These are phyloP conservation scores for Cuculus canorus DNA, from an alignment of 2,797 vertebrate species.

Conservation along the genomic window DNA sequence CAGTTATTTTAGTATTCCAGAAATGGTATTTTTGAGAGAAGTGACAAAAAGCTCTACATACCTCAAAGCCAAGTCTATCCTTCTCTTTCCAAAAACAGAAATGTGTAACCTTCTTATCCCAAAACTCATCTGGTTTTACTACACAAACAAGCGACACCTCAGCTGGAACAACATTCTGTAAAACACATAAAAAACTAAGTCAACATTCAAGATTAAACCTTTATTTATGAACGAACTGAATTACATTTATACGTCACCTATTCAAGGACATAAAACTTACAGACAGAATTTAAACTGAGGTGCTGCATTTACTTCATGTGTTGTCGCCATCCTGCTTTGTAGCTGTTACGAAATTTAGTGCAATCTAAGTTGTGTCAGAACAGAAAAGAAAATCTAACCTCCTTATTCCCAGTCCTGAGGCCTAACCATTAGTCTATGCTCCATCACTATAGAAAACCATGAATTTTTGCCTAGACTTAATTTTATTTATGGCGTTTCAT, in stretches of 20 bases:
- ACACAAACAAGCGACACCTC: conserved; percentile 98
- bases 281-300: background rate
- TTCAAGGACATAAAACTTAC: background rate
- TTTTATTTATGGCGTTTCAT: background rate
- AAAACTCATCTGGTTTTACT: conserved; percentile 99
- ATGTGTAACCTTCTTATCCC: conserved; percentile 99
- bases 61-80: conserved; percentile 97
- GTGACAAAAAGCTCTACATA: conserved; percentile 56
- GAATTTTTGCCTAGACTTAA: background rate
- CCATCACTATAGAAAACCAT: background rate
- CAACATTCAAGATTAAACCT: background rate
- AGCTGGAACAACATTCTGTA: conserved; percentile 96
- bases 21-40: background rate
- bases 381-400: background rate
- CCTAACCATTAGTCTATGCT: background rate
- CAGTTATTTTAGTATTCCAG: background rate
- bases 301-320: background rate
- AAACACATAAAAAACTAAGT: conserved; percentile 9
- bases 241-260: background rate
- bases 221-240: background rate
- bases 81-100: conserved; percentile 99
- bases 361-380: background rate
- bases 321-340: background rate
- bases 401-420: background rate
- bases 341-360: background rate